Evolutionary conservation across 2,888 invertebrate species (phyloP).

Genomic region (Sepioteuthis lessoniana): DNA sequence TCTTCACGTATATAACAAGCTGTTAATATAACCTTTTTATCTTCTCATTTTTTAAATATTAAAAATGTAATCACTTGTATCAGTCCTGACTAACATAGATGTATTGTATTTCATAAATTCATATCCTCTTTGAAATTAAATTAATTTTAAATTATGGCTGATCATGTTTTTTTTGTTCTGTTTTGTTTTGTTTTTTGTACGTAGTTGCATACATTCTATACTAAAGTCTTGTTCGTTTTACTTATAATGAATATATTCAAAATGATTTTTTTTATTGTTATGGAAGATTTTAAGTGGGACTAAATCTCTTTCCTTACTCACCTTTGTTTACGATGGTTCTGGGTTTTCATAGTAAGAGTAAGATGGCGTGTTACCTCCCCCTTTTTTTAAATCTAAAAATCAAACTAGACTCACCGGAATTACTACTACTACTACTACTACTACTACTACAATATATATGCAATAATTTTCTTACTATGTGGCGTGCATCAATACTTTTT

Average conservation of each 20-base stretch:
- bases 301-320: not conserved
- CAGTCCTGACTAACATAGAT: not conserved
- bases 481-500: not conserved
- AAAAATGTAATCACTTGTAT: not conserved
- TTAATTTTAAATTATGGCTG: no score
- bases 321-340: constrained; percentile 21
- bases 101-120: not conserved
- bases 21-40: not conserved
- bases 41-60: not conserved
- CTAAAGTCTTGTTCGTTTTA: not conserved
- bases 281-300: not conserved
- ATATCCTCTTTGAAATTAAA: no score
- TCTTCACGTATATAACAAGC: not conserved
- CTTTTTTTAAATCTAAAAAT: not conserved
- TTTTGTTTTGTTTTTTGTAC: not conserved
- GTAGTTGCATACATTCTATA: not conserved
- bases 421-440: not conserved
- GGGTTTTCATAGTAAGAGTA: not conserved
- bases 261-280: not conserved
- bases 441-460: not conserved
- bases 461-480: not conserved
- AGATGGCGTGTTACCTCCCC: not conserved
- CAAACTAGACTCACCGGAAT: not conserved
- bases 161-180: no score
- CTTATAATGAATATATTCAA: no score